These are phyloP conservation scores for Leptocoma aspasia DNA, from an alignment of 2,113 vertebrate genomes.

Conservation along the genomic window DNA sequence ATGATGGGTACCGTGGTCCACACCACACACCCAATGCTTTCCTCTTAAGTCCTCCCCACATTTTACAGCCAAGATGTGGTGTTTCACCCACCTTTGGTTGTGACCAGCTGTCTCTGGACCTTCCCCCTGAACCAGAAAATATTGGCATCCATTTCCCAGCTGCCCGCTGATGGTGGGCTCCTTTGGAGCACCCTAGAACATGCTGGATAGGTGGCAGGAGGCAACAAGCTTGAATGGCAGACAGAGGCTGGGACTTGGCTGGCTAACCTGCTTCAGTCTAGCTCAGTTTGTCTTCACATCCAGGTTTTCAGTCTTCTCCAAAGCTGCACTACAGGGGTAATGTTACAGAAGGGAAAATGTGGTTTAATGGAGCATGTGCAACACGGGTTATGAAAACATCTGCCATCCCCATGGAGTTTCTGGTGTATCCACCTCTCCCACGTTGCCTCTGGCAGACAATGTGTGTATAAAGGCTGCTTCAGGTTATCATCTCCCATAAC, in stretches of 20 bases:
- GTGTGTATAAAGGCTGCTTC: background rate
- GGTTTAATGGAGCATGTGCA: fast-evolving
- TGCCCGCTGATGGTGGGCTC: fast-evolving
- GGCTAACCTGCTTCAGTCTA: background rate
- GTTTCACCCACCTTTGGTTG: background rate
- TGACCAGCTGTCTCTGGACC: background rate
- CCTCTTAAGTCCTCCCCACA: too few species aligned
- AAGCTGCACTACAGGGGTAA: fast-evolving
- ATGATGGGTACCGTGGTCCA: fast-evolving
- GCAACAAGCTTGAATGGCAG: fast-evolving
- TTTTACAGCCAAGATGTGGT: fast-evolving
- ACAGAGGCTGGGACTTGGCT: fast-evolving
- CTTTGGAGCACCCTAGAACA: background rate
- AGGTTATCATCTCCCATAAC: background rate
- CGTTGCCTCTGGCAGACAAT: fast-evolving
- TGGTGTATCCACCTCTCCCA: background rate
- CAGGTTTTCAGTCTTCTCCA: background rate
- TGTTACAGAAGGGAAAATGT: background rate
- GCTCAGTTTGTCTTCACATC: background rate
- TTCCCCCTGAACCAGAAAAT: background rate
- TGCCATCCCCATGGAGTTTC: background rate
- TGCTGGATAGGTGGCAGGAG: background rate
- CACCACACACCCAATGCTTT: fast-evolving
- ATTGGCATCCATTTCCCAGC: background rate
- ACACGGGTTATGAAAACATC: fast-evolving